Evolutionary conservation across 2,113 vertebrate genomes (phyloP).

Genomic region (Oreochromis aureus): DNA sequence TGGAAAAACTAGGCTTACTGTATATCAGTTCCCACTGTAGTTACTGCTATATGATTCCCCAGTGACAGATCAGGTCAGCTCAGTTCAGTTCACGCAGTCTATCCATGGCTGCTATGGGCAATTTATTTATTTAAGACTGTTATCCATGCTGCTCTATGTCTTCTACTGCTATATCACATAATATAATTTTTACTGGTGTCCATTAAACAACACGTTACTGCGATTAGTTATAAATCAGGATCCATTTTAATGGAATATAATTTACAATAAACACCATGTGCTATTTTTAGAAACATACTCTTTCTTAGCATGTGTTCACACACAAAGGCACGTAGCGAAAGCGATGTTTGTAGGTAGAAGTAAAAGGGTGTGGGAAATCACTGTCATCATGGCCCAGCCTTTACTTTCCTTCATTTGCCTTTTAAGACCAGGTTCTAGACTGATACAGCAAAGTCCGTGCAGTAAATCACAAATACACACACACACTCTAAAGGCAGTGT

Average conservation of each 20-base stretch:
- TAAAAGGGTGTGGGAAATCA: neutral
- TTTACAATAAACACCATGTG: neutral
- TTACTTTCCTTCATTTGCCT: neutral
- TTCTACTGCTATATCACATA: neutral
- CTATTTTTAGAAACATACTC: neutral
- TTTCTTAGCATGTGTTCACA: neutral
- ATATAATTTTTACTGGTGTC: neutral
- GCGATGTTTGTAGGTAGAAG: neutral
- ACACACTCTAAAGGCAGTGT: neutral
- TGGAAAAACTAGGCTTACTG: conserved; percentile 5
- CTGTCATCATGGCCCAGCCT: neutral
- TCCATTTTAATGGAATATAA: neutral
- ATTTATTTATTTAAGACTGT: neutral
- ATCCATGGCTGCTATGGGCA: neutral
- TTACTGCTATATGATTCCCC: conserved; percentile 7
- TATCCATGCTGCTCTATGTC: neutral
- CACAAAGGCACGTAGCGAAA: neutral
- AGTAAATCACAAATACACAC: neutral
- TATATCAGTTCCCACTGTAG: conserved; percentile 14
- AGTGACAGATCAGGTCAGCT: neutral
- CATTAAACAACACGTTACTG: neutral
- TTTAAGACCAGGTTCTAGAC: neutral
- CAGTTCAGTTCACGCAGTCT: conserved; percentile 14
- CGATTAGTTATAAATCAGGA: neutral
- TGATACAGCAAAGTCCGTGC: neutral